Evolutionary conservation across 2,797 vertebrate genomes (phyloP).

Genomic region (Helicolenus hilgendorfi): DNA sequence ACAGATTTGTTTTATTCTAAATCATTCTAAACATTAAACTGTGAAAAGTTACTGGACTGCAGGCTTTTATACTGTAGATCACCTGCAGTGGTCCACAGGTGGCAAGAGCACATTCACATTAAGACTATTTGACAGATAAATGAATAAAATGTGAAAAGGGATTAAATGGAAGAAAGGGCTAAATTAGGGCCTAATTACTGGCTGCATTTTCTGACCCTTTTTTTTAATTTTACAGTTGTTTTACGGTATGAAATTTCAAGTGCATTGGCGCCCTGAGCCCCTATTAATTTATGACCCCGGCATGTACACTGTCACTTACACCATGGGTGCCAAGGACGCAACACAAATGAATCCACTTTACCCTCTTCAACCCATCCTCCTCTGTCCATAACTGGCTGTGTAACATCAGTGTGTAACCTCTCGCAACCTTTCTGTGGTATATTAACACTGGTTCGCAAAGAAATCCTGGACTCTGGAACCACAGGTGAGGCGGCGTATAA

Average conservation of each 20-base stretch:
- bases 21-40: background rate
- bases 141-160: conserved; percentile 17
- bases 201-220: conserved; percentile 3
- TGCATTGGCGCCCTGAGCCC: conserved; percentile 26
- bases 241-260: conserved; percentile 25
- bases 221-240: conserved; percentile 21
- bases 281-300: conserved; percentile 56
- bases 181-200: conserved; percentile 37
- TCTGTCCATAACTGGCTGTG: conserved; percentile 36
- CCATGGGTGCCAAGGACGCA: conserved; percentile 15
- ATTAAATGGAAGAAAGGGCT: background rate
- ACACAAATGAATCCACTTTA: conserved; percentile 47
- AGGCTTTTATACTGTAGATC: background rate
- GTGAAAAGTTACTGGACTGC: background rate
- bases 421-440: conserved; percentile 61
- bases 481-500: conserved; percentile 63
- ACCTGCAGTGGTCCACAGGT: background rate
- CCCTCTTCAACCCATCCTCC: conserved; percentile 14
- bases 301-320: conserved; percentile 21
- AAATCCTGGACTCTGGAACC: conserved; percentile 37
- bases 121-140: background rate
- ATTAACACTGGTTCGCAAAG: conserved; percentile 49
- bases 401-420: conserved; percentile 57
- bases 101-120: background rate
- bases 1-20: background rate